A percentile compares a stretch with the other conserved stretches of the same genome.
phyloP scores from a whole-genome alignment of 2,113 vertebrate genomes.

The Chamaea fasciata region DNA sequence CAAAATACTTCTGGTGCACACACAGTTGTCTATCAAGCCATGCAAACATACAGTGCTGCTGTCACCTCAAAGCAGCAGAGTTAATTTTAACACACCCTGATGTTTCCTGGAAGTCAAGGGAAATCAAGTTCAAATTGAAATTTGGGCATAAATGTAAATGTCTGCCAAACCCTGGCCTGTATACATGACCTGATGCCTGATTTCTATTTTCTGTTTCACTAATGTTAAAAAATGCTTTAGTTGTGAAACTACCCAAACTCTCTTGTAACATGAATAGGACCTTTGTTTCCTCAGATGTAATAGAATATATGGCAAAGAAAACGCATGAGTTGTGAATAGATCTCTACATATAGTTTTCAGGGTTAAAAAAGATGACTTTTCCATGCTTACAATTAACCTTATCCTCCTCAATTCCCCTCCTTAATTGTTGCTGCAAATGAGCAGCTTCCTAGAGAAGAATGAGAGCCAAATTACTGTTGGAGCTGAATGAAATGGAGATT shows the following conservation, averaged over 20 bases:
- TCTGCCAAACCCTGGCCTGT: not conserved
- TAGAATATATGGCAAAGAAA: not conserved
- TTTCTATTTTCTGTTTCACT: not conserved
- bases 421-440: not conserved
- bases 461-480: fast-evolving
- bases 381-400: not conserved
- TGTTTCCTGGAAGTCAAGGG: not conserved
- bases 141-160: not conserved
- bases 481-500: not conserved
- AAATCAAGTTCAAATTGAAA: not conserved
- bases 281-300: not conserved
- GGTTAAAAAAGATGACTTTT: not conserved
- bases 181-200: not conserved
- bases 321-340: not conserved
- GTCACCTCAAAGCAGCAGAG: not conserved
- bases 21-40: not conserved
- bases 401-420: not conserved
- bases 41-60: not conserved
- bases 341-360: not conserved
- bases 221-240: not conserved
- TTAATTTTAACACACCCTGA: not conserved
- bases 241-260: not conserved
- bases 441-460: not conserved
- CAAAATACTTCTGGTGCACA: not conserved
- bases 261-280: not conserved